These are phyloP conservation scores for Peromyscus nudipes DNA, from an alignment of 2,797 vertebrate genomes.

Conservation along the genomic window DNA sequence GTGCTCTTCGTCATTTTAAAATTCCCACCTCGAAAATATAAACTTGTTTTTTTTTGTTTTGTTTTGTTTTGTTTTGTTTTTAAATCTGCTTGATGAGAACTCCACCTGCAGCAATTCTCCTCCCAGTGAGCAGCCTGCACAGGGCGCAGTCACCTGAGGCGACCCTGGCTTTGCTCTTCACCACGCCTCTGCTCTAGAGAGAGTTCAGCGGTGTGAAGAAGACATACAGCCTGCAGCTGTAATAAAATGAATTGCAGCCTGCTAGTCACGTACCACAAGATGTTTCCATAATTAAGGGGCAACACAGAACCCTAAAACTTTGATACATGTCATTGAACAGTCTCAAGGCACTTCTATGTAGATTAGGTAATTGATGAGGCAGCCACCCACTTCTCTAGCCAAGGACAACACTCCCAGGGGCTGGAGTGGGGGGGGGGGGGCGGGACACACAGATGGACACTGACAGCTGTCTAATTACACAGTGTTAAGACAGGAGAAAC, in stretches of 20 bases:
- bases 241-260: slow-evolving; percentile 80
- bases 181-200: slow-evolving; percentile 81
- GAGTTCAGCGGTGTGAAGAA: slow-evolving; percentile 39
- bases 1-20: slow-evolving; percentile 68
- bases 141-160: slow-evolving; percentile 55
- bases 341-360: neutral
- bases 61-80: too few species aligned
- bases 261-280: slow-evolving; percentile 59
- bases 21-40: slow-evolving; percentile 47
- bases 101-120: slow-evolving; percentile 50
- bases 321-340: slow-evolving; percentile 2
- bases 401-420: neutral
- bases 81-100: slow-evolving; percentile 71
- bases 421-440: too few species aligned
- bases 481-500: neutral
- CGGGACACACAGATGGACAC: too few species aligned
- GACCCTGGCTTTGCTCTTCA: slow-evolving; percentile 32
- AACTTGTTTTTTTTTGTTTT: slow-evolving; percentile 53
- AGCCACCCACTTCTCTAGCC: slow-evolving; percentile 22
- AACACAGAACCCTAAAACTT: slow-evolving; percentile 30
- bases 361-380: neutral
- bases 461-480: neutral
- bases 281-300: slow-evolving; percentile 18
- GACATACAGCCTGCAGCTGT: slow-evolving; percentile 64
- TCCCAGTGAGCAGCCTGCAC: slow-evolving; percentile 65